Base-by-base conservation (phyloP, 30 jellyfish, hydroid and myxozoan genomes). In the Aurelia aurita region DNA sequence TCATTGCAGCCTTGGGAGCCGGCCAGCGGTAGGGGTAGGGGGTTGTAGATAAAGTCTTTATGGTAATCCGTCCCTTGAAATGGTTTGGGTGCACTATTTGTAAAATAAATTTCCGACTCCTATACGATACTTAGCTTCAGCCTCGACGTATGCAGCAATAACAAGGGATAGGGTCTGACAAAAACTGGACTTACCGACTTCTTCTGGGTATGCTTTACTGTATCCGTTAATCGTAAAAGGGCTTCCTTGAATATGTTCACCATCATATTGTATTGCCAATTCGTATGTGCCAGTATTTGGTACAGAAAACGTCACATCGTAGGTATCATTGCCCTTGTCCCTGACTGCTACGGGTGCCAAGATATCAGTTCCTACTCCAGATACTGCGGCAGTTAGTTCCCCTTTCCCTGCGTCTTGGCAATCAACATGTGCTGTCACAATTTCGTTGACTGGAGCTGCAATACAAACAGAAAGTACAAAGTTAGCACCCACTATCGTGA, bases 331-430 rank as follows among this genome's bases (percentile, higher is more conserved):
- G 5, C 57, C 85, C n/a, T 74, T 88, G 60, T 89, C 91, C 35
- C 72, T 88, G 26, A 93, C 90, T 29, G 87, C 86, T 2, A 69
- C 91, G 6, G 87, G 87, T 5, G 74, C 66, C 63, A 70, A 35
- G 34, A 31, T 43, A 26, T 87, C 69, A 21, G 72, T 32, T 16
- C 97, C 98, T 83, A 83, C 60, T 11, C 67, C 77, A 25, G 23
- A 2, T 23, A 93, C 95, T 11, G 92, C 45, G 2, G 97, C 98
- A 28, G 90, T 63, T 39, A 93, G 85, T 39, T 77, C 89, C 2
- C 98, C 98, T 14, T 74, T 86, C 3, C 98, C 98, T 19, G 97
- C 98, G 9, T 71, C 77, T 44, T 67, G 72, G 26, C 96, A 89
- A 58, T 88, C 97, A 20, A 83, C 96, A 35, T 32, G 74, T 35